Evolutionary conservation across 1,140 invertebrate species (phyloP).

Genomic region (Drosophila pseudoananassae): DNA sequence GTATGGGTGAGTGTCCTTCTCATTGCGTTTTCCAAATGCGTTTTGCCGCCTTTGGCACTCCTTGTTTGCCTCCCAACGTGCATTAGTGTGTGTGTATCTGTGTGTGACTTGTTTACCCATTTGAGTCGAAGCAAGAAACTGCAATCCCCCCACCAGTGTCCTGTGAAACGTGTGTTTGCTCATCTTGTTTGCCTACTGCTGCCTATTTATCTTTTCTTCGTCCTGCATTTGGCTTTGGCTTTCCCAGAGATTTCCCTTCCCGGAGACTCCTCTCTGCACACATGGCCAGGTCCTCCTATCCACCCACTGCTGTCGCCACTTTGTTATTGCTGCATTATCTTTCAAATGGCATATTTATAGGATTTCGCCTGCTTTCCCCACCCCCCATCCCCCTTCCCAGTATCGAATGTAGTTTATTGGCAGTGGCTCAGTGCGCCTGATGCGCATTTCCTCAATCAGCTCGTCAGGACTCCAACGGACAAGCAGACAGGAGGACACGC

Average conservation of each 20-base stretch:
- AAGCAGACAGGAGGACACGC: constrained; percentile 55
- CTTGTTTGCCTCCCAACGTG: neutral
- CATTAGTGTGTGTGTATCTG: constrained; percentile 7
- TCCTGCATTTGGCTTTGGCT: constrained; percentile 38
- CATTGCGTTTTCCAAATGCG: constrained; percentile 76
- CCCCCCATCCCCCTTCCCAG: neutral
- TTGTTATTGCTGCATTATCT: constrained; percentile 83
- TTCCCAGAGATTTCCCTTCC: neutral
- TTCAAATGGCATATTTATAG: constrained; percentile 83
- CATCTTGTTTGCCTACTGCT: constrained; percentile 78
- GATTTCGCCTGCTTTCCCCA: constrained; percentile 53
- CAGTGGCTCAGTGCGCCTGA: constrained; percentile 70
- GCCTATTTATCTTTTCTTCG: constrained; percentile 75
- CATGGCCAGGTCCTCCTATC: constrained; percentile 2
- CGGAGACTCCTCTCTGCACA: neutral
- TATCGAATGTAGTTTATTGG: constrained; percentile 74
- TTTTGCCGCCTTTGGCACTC: constrained; percentile 65
- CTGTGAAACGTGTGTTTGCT: constrained; percentile 51
- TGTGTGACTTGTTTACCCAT: constrained; percentile 51
- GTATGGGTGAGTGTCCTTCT: constrained; percentile 33
- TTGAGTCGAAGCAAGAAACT: constrained; percentile 36
- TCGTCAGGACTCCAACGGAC: constrained; percentile 27
- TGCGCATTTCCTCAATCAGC: constrained; percentile 81
- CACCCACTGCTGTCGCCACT: constrained; percentile 39
- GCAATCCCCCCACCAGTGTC: constrained; percentile 16